Evolutionary conservation across 2,888 invertebrate species (phyloP).

Genomic region (Boloria selene): DNA sequence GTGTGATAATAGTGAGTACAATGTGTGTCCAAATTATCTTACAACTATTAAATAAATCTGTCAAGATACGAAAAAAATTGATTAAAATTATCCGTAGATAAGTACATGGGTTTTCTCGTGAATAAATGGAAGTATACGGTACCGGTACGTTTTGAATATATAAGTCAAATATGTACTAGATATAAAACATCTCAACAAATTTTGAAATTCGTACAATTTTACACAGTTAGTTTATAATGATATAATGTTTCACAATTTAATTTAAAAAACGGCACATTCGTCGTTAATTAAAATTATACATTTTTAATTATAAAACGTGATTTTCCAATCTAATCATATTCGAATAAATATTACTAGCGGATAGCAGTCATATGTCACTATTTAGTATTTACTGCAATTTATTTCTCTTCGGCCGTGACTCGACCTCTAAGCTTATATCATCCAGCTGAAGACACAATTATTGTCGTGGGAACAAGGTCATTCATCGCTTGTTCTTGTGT

Average conservation of each 20-base stretch:
- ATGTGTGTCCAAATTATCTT: slow-evolving; percentile 18
- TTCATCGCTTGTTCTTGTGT: slow-evolving; percentile 37
- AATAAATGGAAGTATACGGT: too few relatives aligned
- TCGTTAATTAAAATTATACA: too few relatives aligned
- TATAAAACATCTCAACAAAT: background rate
- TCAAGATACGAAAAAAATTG: slow-evolving; percentile 27
- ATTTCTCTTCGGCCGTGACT: slow-evolving; percentile 36
- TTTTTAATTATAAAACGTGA: too few relatives aligned
- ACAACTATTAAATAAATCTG: slow-evolving; percentile 25
- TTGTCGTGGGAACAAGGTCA: slow-evolving; percentile 50
- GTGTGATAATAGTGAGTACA: background rate
- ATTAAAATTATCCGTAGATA: background rate
- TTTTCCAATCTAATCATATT: background rate
- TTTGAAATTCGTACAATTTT: too few relatives aligned
- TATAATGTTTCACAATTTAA: too few relatives aligned
- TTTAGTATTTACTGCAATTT: slow-evolving; percentile 17
- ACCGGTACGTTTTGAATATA: too few relatives aligned
- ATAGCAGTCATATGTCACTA: background rate
- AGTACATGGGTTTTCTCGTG: background rate
- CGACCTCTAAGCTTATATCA: slow-evolving; percentile 42
- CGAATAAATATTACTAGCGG: background rate
- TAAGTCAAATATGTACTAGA: background rate
- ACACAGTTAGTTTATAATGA: too few relatives aligned
- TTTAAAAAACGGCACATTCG: too few relatives aligned
- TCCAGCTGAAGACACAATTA: slow-evolving; percentile 43